Percentiles rank a stretch among this genome's conserved stretches.
Evolutionary conservation across 2,888 invertebrate genomes (phyloP).

Genomic region (Pteria penguin): DNA sequence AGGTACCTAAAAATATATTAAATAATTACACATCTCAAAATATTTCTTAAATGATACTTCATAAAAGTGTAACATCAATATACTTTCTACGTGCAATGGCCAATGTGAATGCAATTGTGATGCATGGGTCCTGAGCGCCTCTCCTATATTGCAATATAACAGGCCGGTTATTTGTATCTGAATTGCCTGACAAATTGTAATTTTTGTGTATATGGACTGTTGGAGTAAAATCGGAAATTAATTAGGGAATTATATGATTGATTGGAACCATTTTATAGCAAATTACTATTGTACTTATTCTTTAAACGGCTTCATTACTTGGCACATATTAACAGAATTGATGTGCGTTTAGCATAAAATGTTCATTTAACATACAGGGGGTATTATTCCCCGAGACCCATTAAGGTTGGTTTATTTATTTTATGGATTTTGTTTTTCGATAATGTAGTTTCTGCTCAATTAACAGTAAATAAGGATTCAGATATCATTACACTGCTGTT

Average conservation of each 20-base stretch:
- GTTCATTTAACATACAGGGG: constrained; percentile 11
- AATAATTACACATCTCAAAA: no score
- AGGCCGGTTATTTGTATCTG: not conserved
- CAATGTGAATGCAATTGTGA: not conserved
- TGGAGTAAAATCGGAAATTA: constrained; percentile 53
- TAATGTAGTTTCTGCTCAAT: constrained; percentile 19
- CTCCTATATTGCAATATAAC: not conserved
- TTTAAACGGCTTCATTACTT: constrained; percentile 26
- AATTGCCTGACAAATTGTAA: not conserved
- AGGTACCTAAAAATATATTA: no score
- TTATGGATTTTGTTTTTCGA: constrained; percentile 6
- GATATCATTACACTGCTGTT: not conserved
- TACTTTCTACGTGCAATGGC: no score
- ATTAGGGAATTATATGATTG: constrained; percentile 52
- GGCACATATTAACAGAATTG: constrained; percentile 28
- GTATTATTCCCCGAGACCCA: constrained; percentile 18
- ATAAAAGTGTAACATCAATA: no score
- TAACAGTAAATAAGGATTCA: constrained; percentile 23
- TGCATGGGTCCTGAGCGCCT: not conserved
- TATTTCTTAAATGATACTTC: no score
- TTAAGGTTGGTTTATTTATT: constrained; percentile 15
- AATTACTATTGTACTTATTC: constrained; percentile 9
- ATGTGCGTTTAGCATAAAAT: constrained; percentile 26
- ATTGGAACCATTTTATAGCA: constrained; percentile 30
- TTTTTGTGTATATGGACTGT: not conserved